Evolutionary conservation across 2,888 invertebrate species (phyloP).

Genomic region (Stenotaenia linearis): DNA sequence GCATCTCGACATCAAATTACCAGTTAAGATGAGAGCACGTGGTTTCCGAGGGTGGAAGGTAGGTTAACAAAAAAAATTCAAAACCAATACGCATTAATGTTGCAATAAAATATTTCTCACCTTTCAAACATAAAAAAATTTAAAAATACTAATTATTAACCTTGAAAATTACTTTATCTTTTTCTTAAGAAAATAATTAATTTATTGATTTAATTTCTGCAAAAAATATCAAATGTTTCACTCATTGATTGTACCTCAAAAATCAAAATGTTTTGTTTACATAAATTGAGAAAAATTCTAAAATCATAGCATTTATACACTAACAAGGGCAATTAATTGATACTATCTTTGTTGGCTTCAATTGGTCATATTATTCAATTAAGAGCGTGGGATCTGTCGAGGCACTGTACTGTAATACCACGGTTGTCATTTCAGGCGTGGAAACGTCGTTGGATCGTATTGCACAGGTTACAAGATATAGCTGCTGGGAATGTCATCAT

Average conservation of each 20-base stretch:
- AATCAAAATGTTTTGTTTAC: too few relatives aligned
- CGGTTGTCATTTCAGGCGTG: conserved; percentile 33
- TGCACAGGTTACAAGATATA: conserved; percentile 34
- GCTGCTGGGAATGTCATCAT: conserved; percentile 32
- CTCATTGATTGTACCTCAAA: too few relatives aligned
- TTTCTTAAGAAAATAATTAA: not conserved
- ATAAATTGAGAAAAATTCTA: too few relatives aligned
- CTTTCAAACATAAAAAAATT: not conserved
- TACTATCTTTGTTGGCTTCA: not conserved
- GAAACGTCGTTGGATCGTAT: conserved; percentile 36
- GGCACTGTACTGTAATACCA: not conserved
- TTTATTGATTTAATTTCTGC: not conserved
- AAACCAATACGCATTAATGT: not conserved
- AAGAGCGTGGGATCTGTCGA: not conserved
- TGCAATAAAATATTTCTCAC: not conserved
- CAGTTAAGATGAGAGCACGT: conserved; percentile 34
- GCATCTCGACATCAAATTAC: conserved; percentile 36
- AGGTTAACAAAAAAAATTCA: not conserved
- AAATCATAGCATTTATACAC: too few relatives aligned
- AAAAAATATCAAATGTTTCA: too few relatives aligned
- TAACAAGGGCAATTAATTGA: not conserved
- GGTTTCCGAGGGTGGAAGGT: conserved; percentile 35
- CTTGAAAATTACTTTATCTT: not conserved
- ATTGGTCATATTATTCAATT: not conserved
- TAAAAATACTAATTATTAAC: too few relatives aligned